Base-by-base conservation (phyloP, 2,797 vertebrate genomes). In the Coracias cyanogaster region DNA sequence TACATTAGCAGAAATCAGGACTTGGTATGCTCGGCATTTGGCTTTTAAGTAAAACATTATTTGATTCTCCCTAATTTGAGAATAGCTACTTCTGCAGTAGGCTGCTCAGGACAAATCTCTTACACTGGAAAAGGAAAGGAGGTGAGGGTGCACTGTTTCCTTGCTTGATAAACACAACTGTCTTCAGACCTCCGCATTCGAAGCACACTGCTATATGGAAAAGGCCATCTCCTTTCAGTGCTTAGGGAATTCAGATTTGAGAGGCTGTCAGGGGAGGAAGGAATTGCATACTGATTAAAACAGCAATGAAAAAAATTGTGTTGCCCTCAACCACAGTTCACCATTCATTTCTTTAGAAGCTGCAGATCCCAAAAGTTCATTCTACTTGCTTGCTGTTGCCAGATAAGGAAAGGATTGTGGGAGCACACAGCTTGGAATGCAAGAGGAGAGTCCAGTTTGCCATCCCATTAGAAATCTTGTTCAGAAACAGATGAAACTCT, bases 41-140 rank as follows among this genome's bases (percentile, higher is more conserved):
- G 39, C 57, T 91, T 90, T 71, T 55, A 80, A 87, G 33, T 49
- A 86, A 67, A 10, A 37, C 22, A 18, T 81, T 62, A 90, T 79
- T 43, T 15, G 29, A 39, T 55, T 85, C 60, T 82, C 71, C 48
- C 21, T 80, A 35, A 54, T 82, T 57, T 54, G 29, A 74, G 57
- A 77, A 35, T 9, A 52, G 67, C 41, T 79, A n/a, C 41, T 87
- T 85, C 62, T 84, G 51, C 49, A 43, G 7, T 29, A 26, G 19
- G 17, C 49, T 61, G 21, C 58, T 84, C 20, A 21, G 0, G 0
- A 51, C 35, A 61, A 43, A 55, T 3, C 1, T 3, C 0, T 80
- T 28, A 18, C 46, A 10, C 31, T 49, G 61, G 49, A 37, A 45
- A 11, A 61, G n/a, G 45, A 77, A 77, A 16, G 28, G 13, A 81